Percentiles rank a stretch among this genome's conserved stretches.
Evolutionary conservation across 2,797 vertebrate species (phyloP).

Genomic region (Lerista edwardsae): DNA sequence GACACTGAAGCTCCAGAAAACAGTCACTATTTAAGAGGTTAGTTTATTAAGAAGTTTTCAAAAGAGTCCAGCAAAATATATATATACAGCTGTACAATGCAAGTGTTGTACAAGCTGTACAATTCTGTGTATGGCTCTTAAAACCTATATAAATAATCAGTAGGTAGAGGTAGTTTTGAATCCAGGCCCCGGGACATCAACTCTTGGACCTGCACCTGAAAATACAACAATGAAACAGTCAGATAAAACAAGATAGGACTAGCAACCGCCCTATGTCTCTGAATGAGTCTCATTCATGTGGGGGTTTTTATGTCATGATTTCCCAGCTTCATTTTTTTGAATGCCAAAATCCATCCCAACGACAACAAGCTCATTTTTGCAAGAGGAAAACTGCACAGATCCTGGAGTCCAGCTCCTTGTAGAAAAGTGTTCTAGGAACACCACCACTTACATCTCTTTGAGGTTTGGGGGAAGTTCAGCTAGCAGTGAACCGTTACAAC

Average conservation of each 20-base stretch:
- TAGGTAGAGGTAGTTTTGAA: background rate
- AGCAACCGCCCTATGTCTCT: too few relatives aligned
- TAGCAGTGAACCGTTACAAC: background rate
- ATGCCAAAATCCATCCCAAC: background rate
- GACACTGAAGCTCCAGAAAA: background rate
- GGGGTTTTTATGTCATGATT: background rate
- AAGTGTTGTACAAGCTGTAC: too few relatives aligned
- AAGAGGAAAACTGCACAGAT: background rate
- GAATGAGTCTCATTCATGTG: too few relatives aligned
- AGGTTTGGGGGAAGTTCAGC: background rate
- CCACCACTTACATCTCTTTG: too few relatives aligned
- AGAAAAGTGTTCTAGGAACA: too few relatives aligned
- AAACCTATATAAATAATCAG: background rate
- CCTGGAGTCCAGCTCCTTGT: background rate
- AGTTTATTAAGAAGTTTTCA: background rate
- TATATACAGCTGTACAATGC: background rate
- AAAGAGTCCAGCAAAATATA: background rate
- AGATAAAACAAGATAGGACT: background rate
- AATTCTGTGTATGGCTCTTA: too few relatives aligned
- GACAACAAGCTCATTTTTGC: background rate
- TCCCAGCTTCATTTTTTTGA: background rate
- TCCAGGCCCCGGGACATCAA: conserved; percentile 31
- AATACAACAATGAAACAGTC: conserved; percentile 14
- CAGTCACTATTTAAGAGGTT: background rate
- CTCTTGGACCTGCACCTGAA: conserved; percentile 60